phyloP scores from a whole-genome alignment of 2,888 invertebrate genomes.

The Xanthia togata region DNA sequence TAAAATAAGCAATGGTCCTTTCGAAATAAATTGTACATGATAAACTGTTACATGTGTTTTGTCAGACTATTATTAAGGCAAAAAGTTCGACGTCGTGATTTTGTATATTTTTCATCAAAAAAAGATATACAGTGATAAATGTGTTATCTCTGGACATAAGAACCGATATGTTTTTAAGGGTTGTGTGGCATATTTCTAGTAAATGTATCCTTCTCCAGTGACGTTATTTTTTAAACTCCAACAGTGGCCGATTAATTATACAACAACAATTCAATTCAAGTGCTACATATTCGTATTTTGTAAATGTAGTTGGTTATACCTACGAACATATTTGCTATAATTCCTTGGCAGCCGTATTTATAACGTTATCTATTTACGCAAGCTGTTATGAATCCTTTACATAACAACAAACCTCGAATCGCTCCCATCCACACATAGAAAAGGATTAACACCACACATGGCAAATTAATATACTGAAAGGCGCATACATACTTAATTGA shows the following conservation, averaged over 20 bases:
- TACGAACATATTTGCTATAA: neutral
- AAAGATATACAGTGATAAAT: no score
- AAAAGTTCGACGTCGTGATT: slow-evolving; percentile 2
- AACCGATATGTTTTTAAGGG: neutral
- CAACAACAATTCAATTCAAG: neutral
- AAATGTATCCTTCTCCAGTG: neutral
- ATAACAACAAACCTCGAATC: slow-evolving; percentile 28
- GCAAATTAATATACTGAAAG: slow-evolving; percentile 25
- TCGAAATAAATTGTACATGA: slow-evolving; percentile 28
- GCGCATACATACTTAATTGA: slow-evolving; percentile 15
- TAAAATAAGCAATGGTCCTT: slow-evolving; percentile 46
- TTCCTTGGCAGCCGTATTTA: neutral
- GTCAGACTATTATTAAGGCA: slow-evolving; percentile 4
- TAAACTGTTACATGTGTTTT: slow-evolving; percentile 45
- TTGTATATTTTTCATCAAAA: neutral
- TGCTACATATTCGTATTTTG: neutral
- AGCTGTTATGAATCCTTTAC: slow-evolving; percentile 17
- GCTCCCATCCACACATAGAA: slow-evolving; percentile 25
- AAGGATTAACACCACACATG: slow-evolving; percentile 25
- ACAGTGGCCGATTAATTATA: neutral
- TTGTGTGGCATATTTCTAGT: neutral
- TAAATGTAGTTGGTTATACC: neutral
- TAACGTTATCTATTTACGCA: slow-evolving; percentile 8
- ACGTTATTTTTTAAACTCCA: neutral
- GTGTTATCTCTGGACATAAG: neutral